phyloP scores from a whole-genome alignment of 2,113 vertebrate genomes.

The Gallinago undulata region DNA sequence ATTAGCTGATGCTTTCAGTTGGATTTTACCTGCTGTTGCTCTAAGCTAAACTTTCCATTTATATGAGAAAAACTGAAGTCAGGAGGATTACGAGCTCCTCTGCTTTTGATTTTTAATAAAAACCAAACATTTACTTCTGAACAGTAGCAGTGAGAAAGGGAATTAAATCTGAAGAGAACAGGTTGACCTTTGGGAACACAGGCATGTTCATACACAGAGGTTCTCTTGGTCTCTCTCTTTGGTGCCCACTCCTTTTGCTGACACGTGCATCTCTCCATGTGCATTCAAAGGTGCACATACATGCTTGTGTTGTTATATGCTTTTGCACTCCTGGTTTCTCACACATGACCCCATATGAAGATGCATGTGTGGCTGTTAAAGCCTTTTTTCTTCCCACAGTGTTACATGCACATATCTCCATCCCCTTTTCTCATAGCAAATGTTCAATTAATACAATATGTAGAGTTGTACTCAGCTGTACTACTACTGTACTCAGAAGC shows the following conservation, averaged over 20 bases:
- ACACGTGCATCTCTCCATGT: rapidly evolving
- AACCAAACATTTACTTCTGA: slow-evolving; percentile 77
- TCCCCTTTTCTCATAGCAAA: not conserved
- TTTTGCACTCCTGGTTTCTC: rapidly evolving
- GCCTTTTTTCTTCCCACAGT: not conserved
- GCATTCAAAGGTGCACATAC: not conserved
- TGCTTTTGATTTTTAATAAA: slow-evolving; percentile 83
- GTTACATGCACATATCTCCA: not conserved
- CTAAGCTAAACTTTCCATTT: slow-evolving; percentile 80
- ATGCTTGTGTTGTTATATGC: not conserved
- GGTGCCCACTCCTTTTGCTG: not conserved
- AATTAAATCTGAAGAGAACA: slow-evolving; percentile 76
- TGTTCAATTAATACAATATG: not conserved
- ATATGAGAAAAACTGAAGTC: slow-evolving; percentile 75
- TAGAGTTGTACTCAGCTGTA: not conserved
- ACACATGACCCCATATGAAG: not conserved
- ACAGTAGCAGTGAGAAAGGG: slow-evolving; percentile 73
- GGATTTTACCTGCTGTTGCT: slow-evolving; percentile 76
- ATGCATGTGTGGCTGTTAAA: rapidly evolving
- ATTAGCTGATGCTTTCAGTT: slow-evolving; percentile 70
- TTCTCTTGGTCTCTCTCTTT: not conserved
- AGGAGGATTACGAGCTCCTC: slow-evolving; percentile 73
- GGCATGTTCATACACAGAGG: not conserved
- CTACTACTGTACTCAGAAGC: not conserved
- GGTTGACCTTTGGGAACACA: slow-evolving; percentile 74